Conservation (phyloP, 23 tunicate genomes). For the Aplidium turbinatum region DNA sequence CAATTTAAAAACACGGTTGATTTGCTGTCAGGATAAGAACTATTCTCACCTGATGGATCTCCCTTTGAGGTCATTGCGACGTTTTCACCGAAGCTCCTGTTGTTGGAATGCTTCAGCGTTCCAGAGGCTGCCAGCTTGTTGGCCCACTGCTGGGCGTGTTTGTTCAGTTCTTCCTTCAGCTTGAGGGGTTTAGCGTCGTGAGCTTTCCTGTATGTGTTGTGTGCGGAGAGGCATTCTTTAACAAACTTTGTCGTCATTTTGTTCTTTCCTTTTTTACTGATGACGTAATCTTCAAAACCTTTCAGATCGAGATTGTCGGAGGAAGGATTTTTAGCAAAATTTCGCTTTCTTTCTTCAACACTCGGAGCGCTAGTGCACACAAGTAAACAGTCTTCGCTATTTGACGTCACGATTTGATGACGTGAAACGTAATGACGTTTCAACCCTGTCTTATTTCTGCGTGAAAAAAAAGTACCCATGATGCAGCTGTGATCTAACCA, state of each 20-base stretch:
- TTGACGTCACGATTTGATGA: not conserved
- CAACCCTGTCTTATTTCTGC: not conserved
- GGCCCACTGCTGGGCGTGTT: slow-evolving; percentile 58
- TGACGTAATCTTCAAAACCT: slow-evolving; percentile 50
- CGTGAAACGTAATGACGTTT: not conserved
- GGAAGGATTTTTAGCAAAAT: not conserved
- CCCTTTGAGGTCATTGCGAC: slow-evolving; percentile 46
- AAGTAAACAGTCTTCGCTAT: not conserved
- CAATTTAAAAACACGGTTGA: no score
- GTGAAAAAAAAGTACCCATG: not conserved
- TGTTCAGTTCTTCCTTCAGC: slow-evolving; percentile 34
- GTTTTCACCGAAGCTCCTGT: slow-evolving; percentile 54
- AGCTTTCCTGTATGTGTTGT: slow-evolving; percentile 35
- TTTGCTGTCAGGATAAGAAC: no score
- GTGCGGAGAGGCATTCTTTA: slow-evolving; percentile 47
- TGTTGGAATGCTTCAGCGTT: slow-evolving; percentile 39
- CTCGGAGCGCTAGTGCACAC: not conserved
- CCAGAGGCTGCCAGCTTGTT: slow-evolving; percentile 45
- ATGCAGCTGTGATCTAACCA: no score
- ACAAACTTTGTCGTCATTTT: slow-evolving; percentile 41
- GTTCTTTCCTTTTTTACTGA: not conserved
- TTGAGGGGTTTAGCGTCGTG: slow-evolving; percentile 36
- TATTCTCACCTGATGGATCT: slow-evolving; percentile 44
- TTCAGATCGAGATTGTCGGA: slow-evolving; percentile 22
- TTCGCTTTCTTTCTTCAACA: not conserved